phyloP scores from a whole-genome alignment of 2,113 vertebrate genomes.

The Myiagra hebetior region DNA sequence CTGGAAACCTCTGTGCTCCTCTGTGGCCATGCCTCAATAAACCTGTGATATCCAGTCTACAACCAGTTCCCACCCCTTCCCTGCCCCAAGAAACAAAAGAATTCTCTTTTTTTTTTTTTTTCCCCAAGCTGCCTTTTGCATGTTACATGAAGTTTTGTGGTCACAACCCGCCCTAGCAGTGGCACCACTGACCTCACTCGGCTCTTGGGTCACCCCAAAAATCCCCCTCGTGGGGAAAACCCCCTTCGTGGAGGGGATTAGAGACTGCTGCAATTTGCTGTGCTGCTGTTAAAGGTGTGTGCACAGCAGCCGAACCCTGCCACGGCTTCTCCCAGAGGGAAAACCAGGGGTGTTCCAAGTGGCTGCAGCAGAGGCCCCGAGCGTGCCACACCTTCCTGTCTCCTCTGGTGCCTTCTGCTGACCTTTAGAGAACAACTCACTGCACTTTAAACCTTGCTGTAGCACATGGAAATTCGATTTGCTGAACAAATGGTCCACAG shows the following conservation, averaged over 20 bases:
- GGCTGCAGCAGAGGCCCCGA: background rate
- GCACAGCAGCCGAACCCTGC: background rate
- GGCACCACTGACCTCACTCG: background rate
- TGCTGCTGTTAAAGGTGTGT: background rate
- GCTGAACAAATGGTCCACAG: background rate
- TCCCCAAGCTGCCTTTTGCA: background rate
- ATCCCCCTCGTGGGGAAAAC: background rate
- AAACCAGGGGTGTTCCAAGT: background rate
- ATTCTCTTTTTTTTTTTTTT: background rate
- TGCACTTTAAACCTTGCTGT: background rate
- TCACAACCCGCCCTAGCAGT: background rate
- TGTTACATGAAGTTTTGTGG: background rate
- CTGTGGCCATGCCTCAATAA: background rate
- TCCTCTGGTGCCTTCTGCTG: background rate
- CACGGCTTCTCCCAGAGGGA: background rate
- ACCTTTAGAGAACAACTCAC: background rate
- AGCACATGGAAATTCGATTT: background rate
- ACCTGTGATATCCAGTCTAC: background rate
- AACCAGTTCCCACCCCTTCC: background rate
- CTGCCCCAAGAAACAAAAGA: background rate
- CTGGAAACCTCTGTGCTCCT: background rate
- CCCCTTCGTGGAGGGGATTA: rapidly evolving
- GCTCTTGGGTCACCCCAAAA: background rate
- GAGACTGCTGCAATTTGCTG: background rate
- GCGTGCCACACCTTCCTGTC: rapidly evolving